Conservation (phyloP, 64 coral and sea anemone species). For the Platygyra sinensis region DNA sequence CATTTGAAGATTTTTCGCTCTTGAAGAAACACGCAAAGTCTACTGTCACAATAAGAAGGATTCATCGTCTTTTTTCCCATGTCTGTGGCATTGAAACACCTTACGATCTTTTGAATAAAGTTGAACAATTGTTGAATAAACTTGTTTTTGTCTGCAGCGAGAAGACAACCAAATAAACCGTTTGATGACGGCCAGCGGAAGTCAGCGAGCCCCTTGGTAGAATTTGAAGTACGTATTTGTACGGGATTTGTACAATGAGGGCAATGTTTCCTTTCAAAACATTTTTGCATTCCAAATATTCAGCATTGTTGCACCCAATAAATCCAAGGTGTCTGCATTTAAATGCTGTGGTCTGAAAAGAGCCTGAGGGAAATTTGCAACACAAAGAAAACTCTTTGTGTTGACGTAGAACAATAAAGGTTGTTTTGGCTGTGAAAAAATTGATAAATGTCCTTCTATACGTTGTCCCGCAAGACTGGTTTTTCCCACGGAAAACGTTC, state of each 20-base stretch:
- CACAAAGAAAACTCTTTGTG: background rate
- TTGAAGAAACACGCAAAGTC: constrained; percentile 21
- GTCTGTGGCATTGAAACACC: background rate
- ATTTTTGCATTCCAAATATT: background rate
- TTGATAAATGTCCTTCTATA: background rate
- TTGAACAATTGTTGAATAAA: background rate
- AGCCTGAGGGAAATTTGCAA: constrained; percentile 15
- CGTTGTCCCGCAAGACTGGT: constrained; percentile 7
- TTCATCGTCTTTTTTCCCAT: too few relatives aligned
- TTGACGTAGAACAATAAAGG: background rate
- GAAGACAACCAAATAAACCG: background rate
- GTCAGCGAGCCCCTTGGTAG: background rate
- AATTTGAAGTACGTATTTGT: constrained; percentile 31
- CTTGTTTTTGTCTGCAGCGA: background rate
- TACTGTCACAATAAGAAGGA: background rate
- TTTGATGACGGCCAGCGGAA: constrained; percentile 15
- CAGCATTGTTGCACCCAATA: background rate
- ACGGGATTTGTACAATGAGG: background rate
- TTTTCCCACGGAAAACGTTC: constrained; percentile 20
- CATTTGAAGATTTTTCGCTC: background rate
- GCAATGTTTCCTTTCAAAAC: constrained; percentile 28
- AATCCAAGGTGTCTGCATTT: background rate
- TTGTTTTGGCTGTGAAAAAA: constrained; percentile 35
- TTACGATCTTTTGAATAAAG: background rate
- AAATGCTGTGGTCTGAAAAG: constrained; percentile 15